Conservation (phyloP, 1,140 invertebrate species). For the Anoplophora glabripennis region DNA sequence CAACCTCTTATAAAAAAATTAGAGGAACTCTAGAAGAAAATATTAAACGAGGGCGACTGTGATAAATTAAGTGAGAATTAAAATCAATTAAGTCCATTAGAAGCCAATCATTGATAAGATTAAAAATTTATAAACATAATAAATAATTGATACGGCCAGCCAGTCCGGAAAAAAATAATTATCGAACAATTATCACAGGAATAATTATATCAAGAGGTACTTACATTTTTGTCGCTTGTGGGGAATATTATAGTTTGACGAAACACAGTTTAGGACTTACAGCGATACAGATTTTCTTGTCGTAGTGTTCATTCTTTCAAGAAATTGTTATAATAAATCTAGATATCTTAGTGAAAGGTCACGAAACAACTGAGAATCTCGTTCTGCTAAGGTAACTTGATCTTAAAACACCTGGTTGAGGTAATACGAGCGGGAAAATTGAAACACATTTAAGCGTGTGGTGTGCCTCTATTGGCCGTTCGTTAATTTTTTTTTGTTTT, state of each 20-base stretch:
- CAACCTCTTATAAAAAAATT: too few relatives aligned
- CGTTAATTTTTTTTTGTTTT: too few relatives aligned
- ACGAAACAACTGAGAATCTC: constrained; percentile 18
- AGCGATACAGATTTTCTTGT: neutral
- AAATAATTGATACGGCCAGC: too few relatives aligned
- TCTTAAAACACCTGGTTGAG: constrained; percentile 18
- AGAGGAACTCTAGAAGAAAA: too few relatives aligned
- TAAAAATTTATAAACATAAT: too few relatives aligned
- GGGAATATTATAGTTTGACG: neutral
- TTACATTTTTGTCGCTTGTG: neutral
- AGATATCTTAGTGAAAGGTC: constrained; percentile 15
- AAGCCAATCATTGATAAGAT: too few relatives aligned
- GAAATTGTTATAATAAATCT: constrained; percentile 10
- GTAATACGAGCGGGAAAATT: constrained; percentile 20
- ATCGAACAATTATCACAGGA: too few relatives aligned
- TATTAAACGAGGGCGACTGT: too few relatives aligned
- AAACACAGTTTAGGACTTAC: neutral
- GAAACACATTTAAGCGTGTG: neutral
- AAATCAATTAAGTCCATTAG: too few relatives aligned
- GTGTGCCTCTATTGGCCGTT: too few relatives aligned
- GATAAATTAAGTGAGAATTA: too few relatives aligned
- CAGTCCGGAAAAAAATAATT: too few relatives aligned
- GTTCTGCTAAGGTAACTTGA: constrained; percentile 21
- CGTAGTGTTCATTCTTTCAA: neutral
- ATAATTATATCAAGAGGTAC: neutral